Percentiles rank a stretch among this genome's conserved stretches.
Conservation (phyloP, 53 echinoderm and acorn worm genomes). For the Holothuria scabra region DNA sequence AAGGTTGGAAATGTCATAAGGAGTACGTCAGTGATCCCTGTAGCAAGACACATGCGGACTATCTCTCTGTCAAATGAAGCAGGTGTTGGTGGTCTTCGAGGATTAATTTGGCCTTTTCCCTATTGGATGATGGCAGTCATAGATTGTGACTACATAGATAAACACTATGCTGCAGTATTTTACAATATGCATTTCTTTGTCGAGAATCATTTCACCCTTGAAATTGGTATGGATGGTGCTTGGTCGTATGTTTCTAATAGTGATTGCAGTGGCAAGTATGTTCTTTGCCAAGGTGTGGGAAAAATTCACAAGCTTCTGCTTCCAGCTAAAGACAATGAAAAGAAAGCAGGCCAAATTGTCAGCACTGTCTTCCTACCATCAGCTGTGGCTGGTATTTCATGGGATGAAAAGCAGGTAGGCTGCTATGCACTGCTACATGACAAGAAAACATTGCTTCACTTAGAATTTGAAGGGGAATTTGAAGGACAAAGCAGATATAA, state of each 20-base stretch:
- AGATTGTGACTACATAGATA: not conserved
- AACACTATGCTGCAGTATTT: not conserved
- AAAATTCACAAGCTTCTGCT: conserved; percentile 6
- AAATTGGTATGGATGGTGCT: not conserved
- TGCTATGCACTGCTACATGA: conserved; percentile 1
- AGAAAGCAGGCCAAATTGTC: not conserved
- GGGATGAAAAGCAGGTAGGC: conserved; percentile 6
- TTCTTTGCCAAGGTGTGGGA: not conserved
- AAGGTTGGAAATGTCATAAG: not conserved
- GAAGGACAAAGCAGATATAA: not conserved
- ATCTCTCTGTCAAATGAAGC: not conserved
- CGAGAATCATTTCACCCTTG: not conserved
- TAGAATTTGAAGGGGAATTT: not conserved
- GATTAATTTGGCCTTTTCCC: not conserved
- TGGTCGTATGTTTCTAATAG: not conserved
- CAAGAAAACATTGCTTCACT: not conserved
- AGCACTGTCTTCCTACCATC: not conserved
- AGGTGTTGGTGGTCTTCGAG: not conserved
- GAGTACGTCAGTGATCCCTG: not conserved
- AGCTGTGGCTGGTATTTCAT: not conserved
- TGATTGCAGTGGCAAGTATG: not conserved
- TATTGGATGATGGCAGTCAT: not conserved
- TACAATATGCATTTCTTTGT: not conserved
- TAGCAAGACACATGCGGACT: not conserved
- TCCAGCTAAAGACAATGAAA: not conserved